Percentiles rank a stretch among this genome's conserved stretches.
These are phyloP conservation scores for Polydrusus pterygomalis DNA, from an alignment of 2,888 invertebrate species.

Conservation along the genomic window DNA sequence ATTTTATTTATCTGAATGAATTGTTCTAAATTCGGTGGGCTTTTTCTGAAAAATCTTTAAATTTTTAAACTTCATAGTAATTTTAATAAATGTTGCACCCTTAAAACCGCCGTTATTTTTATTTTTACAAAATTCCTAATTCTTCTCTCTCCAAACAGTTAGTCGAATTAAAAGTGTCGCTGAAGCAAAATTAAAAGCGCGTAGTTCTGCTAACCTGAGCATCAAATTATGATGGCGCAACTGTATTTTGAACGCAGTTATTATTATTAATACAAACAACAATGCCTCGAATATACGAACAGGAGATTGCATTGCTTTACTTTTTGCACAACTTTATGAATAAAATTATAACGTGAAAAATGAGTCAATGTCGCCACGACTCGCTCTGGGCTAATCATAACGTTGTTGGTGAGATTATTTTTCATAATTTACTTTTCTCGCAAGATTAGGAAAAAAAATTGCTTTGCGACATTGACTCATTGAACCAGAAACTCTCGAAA, in stretches of 20 bases:
- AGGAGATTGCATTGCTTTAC: constrained; percentile 53
- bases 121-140: too few relatives aligned
- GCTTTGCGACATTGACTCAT: too few relatives aligned
- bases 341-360: constrained; percentile 37
- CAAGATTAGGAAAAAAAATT: background rate
- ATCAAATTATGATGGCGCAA: constrained; percentile 26
- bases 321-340: constrained; percentile 43
- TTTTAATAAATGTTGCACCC: too few relatives aligned
- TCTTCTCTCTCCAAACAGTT: too few relatives aligned
- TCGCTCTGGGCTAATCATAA: background rate
- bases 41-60: too few relatives aligned
- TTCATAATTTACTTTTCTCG: background rate
- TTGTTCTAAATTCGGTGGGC: too few relatives aligned
- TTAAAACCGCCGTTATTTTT: too few relatives aligned
- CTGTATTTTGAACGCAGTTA: constrained; percentile 19
- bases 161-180: background rate
- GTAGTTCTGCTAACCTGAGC: constrained; percentile 26
- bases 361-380: constrained; percentile 38
- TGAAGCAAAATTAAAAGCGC: constrained; percentile 7
- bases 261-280: constrained; percentile 22
- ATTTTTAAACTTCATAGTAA: too few relatives aligned
- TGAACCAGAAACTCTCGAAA: too few relatives aligned
- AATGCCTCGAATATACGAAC: constrained; percentile 26
- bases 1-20: too few relatives aligned
- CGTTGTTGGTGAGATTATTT: background rate